Base-by-base conservation (phyloP, 2,113 vertebrate species). In the Orientallactaga bullata region DNA sequence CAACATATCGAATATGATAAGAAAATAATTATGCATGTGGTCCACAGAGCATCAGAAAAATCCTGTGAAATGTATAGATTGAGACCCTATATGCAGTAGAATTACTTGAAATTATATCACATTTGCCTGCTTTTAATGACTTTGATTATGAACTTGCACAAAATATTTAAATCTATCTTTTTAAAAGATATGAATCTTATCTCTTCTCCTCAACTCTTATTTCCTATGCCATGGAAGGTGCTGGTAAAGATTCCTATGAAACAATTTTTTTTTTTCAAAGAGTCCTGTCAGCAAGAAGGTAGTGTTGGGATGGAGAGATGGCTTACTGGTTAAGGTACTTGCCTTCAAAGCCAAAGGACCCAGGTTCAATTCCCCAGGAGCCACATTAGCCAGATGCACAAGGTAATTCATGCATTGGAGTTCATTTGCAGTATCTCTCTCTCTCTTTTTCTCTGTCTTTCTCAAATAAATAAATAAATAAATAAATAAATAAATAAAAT, bases 21-120 rank as follows among this genome's bases (percentile, higher is more conserved):
- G 69, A 88, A 39, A 80, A 86, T 61, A 42, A 87, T 91, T 42
- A 71, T 87, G 13, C 83, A 69, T 89, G 73, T 95, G 88, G 81
- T 77, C 77, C 87, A 85, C 68, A 68, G 77, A 66, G 55, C 68
- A 93, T 94, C 85, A 72, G 77, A 92, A n/a, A n/a, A 77, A 91
- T 87, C 90, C 92, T 89, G 79, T 79, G 60, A 95, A 93, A 90
- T 60, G 88, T 90, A 82, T 39, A 95, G 80, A 87, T 85, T 76
- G 63, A 91, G 47, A 86, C 23, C 32, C 37, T 82, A 28, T 63
- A 7, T 35, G 26, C 71, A 91, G 30, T 61, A 93, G 66, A 63
- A 76, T 32, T 37, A 79, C 55, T 93, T 89, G 28, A 91, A 87
- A 80, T 83, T 84, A 68, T 61, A 42, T 37, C 93, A 30, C 17